Evolutionary conservation across 2,888 invertebrate genomes (phyloP).

Genomic region (Helicoverpa assulta): DNA sequence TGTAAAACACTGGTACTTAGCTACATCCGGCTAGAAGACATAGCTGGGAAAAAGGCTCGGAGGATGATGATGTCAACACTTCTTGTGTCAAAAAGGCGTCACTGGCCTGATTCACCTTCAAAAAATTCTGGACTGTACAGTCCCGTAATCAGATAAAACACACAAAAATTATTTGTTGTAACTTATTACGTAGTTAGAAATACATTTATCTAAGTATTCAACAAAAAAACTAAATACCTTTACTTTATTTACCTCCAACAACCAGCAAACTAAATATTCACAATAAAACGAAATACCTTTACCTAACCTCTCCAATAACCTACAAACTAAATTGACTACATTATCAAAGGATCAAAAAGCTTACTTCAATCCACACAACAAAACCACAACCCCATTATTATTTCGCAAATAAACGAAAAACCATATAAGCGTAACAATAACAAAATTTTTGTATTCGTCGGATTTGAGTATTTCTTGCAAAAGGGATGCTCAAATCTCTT

Average conservation of each 20-base stretch:
- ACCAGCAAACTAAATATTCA: conserved; percentile 23
- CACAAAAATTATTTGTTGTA: no score
- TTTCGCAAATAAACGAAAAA: conserved; percentile 61
- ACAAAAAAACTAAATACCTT: not conserved
- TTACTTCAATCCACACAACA: conserved; percentile 13
- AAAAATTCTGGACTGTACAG: no score
- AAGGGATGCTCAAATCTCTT: conserved; percentile 79
- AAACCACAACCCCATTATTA: conserved; percentile 34
- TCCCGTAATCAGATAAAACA: no score
- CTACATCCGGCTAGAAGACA: no score
- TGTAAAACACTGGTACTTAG: no score
- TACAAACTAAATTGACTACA: conserved; percentile 28
- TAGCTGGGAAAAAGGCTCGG: no score
- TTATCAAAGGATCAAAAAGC: conserved; percentile 27
- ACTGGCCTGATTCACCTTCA: no score
- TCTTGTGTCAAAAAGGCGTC: no score
- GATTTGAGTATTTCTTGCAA: conserved; percentile 61
- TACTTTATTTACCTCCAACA: conserved; percentile 6
- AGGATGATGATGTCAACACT: no score
- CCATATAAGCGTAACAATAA: conserved; percentile 80
- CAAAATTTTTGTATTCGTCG: conserved; percentile 67
- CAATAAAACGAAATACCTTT: not conserved
- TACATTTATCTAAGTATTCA: not conserved
- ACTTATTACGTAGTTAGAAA: no score
- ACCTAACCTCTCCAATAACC: conserved; percentile 12